Conservation (phyloP, 2,888 invertebrate species). For the Antitype chi region DNA sequence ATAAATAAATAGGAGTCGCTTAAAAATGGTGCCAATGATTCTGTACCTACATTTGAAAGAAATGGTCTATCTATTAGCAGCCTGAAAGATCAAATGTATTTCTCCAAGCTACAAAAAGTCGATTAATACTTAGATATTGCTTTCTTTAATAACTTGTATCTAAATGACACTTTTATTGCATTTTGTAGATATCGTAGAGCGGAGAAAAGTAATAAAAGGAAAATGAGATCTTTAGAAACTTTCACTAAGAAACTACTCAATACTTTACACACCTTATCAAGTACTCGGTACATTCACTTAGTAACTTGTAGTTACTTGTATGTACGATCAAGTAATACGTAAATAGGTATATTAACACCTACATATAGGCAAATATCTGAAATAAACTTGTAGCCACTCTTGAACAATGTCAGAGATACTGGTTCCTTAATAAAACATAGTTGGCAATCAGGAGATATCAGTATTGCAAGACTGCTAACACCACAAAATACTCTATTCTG, state of each 20-base stretch:
- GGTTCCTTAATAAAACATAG: conserved; percentile 10
- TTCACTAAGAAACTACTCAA: conserved; percentile 21
- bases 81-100: not conserved
- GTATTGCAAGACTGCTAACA: conserved; percentile 25
- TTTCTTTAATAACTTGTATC: conserved; percentile 8
- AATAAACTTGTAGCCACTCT: not conserved
- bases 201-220: conserved; percentile 19
- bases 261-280: conserved; percentile 14
- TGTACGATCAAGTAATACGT: not conserved
- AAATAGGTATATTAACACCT: not conserved
- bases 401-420: not conserved
- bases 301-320: conserved; percentile 6
- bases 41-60: not conserved
- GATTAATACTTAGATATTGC: conserved; percentile 13
- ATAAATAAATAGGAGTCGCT: no score
- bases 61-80: no score
- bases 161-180: conserved; percentile 12
- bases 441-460: not conserved
- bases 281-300: conserved; percentile 16
- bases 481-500: conserved; percentile 18
- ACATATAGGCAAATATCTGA: not conserved
- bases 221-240: conserved; percentile 23
- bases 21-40: conserved; percentile 1
- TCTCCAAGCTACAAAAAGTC: conserved; percentile 9
- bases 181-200: not conserved